Conservation (phyloP, 2,888 invertebrate genomes). For the Falcaria lacertinaria region DNA sequence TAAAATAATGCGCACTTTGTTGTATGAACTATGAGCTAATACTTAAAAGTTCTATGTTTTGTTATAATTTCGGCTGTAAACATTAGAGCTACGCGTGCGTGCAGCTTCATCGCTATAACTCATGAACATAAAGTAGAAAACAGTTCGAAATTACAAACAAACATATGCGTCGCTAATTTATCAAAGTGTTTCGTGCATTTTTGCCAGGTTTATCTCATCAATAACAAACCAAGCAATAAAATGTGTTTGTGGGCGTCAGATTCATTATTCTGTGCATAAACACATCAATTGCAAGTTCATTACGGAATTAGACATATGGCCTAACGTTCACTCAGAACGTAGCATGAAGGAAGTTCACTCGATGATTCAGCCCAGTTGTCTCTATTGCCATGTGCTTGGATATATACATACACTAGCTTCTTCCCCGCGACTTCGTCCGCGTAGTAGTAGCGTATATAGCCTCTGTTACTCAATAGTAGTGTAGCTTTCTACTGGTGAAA, state of each 20-base stretch:
- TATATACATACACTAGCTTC: too few species aligned
- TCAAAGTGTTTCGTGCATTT: not conserved
- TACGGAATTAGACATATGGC: slow-evolving; percentile 2
- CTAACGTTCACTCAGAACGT: not conserved
- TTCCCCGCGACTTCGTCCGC: too few species aligned
- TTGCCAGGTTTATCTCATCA: not conserved
- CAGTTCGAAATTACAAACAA: too few species aligned
- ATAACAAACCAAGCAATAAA: too few species aligned
- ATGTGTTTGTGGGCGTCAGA: not conserved
- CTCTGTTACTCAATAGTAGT: too few species aligned
- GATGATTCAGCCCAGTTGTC: slow-evolving; percentile 17
- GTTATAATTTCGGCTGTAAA: too few species aligned
- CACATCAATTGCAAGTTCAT: not conserved
- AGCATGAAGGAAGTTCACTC: slow-evolving; percentile 5
- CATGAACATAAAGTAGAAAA: too few species aligned
- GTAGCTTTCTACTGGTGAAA: too few species aligned
- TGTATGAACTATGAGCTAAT: not conserved
- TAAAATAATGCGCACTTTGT: not conserved
- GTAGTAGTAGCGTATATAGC: too few species aligned
- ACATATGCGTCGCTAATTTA: too few species aligned
- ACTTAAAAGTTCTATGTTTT: not conserved
- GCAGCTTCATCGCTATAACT: too few species aligned
- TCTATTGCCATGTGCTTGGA: slow-evolving; percentile 10
- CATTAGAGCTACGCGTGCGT: too few species aligned
- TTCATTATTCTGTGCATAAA: not conserved